Evolutionary conservation across 2,797 vertebrate species (phyloP), one percentile per base, ranked within the genome.

Genomic region (Mus caroli): DNA sequence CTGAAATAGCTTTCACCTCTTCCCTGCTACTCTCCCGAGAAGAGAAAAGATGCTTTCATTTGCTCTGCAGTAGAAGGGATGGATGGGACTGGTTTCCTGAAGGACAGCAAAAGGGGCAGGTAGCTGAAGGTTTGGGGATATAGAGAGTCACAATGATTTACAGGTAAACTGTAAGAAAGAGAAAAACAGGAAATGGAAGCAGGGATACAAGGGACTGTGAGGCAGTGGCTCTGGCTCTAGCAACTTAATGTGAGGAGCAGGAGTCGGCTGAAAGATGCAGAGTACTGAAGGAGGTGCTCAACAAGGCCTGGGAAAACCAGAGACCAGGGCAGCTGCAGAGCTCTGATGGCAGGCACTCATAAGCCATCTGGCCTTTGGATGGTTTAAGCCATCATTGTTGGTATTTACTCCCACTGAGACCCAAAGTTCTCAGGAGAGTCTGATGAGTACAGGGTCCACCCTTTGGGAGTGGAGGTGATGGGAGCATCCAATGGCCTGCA

Each of bases 291-390:
- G 54, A 91, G 60, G n/a, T 3, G 0, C 71, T 87, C 64, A 82
- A 56, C 62, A 52, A 84, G 52, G 78, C 43, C 75, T 90, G 69
- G 77, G 92, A 84, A 86, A 79, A 31, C 88, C 85, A 83, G 85
- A 43, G 43, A 50, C n/a, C 60, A 82, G 60, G 79, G 34, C 75
- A 64, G 82, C 56, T 79, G 43, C 3, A 1, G 77, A n/a, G n/a
- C 22, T 78, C 88, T 60, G 40, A 52, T 37, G 56, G 52, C 76
- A 58, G 83, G 75, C 80, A 67, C 79, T 19, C 43, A 43, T 19
- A 24, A 75, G 20, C 58, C 82, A 84, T 75, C 77, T 87, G 75
- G 46, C 56, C 69, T 89, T 60, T 67, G 62, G 54, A 34, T 80
- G 43, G 56, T 17, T 93, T 78, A 50, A 93, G 46, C 73, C 95